Evolutionary conservation across 2,797 vertebrate genomes (phyloP).

Genomic region (Gallinago solitaria): DNA sequence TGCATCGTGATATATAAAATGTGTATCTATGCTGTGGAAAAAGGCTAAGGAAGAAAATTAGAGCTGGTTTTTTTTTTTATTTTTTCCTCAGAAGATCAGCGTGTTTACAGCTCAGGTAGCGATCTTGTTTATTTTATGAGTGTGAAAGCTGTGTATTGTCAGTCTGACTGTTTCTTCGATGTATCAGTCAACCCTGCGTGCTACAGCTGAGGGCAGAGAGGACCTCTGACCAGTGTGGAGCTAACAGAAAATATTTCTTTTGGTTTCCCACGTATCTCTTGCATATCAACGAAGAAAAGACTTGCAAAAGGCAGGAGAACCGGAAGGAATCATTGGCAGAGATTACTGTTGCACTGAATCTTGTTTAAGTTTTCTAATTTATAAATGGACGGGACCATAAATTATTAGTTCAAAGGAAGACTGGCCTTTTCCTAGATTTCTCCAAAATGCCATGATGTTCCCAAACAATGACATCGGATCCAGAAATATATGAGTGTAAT

Average conservation of each 20-base stretch:
- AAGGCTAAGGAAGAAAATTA: neutral
- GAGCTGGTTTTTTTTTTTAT: neutral
- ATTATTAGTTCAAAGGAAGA: neutral
- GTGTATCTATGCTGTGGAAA: neutral
- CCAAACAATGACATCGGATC: neutral
- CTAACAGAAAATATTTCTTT: neutral
- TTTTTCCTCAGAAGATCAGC: neutral
- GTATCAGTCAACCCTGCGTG: neutral
- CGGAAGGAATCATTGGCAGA: neutral
- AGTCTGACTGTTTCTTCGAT: neutral
- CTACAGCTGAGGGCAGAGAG: neutral
- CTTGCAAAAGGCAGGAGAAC: neutral
- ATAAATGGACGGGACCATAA: neutral
- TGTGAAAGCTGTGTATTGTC: neutral
- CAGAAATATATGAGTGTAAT: neutral
- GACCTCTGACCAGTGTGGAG: neutral
- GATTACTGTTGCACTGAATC: neutral
- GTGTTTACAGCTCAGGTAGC: neutral
- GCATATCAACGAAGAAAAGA: neutral
- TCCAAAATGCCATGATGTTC: neutral
- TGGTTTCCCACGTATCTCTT: neutral
- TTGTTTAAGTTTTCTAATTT: neutral
- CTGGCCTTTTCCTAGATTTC: neutral
- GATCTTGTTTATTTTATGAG: neutral
- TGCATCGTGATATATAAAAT: neutral